A percentile compares a stretch with the other conserved stretches of the same genome.
Evolutionary conservation across 2,797 vertebrate species (phyloP).

Genomic region (Mallotus villosus): DNA sequence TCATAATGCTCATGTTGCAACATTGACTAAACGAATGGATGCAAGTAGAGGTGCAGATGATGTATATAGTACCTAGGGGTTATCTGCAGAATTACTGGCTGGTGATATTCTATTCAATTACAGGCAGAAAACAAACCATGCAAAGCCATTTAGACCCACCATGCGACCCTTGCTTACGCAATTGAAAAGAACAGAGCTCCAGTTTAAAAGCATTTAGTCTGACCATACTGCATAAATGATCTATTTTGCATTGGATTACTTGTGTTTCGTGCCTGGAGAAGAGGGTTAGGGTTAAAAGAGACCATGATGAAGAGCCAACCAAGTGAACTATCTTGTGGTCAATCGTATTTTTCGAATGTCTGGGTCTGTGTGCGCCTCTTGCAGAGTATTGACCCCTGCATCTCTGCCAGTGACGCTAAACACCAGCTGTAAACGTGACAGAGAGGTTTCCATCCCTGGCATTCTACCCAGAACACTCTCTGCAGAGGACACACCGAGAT

Average conservation of each 20-base stretch:
- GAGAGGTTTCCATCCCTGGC: not conserved
- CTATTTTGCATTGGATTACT: slow-evolving; percentile 55
- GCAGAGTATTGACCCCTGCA: not conserved
- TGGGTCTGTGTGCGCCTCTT: not conserved
- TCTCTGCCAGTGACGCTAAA: not conserved
- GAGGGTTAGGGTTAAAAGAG: slow-evolving; percentile 28
- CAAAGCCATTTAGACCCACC: slow-evolving; percentile 73
- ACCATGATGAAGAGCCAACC: slow-evolving; percentile 29
- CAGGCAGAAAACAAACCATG: slow-evolving; percentile 66
- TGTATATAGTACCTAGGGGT: slow-evolving; percentile 74
- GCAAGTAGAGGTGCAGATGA: slow-evolving; percentile 83
- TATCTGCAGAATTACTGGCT: slow-evolving; percentile 84
- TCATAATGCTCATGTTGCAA: slow-evolving; percentile 80
- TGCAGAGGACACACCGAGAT: not conserved
- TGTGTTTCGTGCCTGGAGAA: slow-evolving; percentile 51
- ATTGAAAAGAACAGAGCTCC: slow-evolving; percentile 75
- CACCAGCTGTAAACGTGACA: not conserved
- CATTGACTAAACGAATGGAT: slow-evolving; percentile 83
- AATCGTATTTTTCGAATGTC: slow-evolving; percentile 21
- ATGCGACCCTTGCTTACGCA: slow-evolving; percentile 75
- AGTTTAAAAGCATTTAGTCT: slow-evolving; percentile 65
- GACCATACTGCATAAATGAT: slow-evolving; percentile 55
- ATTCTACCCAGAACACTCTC: not conserved
- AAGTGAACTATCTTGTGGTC: slow-evolving; percentile 30
- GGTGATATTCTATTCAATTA: slow-evolving; percentile 80